A percentile compares a stretch with the other conserved stretches of the same genome.
phyloP scores from a whole-genome alignment of 2,888 invertebrate species.

The Lepidocyrtoides sp. region DNA sequence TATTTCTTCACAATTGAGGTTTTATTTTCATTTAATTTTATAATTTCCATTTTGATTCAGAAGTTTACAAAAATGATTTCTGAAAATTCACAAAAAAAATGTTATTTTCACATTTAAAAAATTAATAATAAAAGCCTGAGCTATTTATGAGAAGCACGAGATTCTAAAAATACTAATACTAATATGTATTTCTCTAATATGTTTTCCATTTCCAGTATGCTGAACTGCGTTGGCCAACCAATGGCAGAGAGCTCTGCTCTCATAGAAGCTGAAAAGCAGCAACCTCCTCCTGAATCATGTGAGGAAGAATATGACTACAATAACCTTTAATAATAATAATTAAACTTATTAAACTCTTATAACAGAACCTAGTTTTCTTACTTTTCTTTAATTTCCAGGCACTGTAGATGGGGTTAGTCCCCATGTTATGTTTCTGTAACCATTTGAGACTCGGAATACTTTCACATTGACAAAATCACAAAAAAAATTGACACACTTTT shows the following conservation, averaged over 20 bases:
- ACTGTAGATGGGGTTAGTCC: conserved; percentile 7
- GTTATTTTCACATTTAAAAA: not conserved
- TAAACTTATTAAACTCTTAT: conserved; percentile 10
- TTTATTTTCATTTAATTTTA: conserved; percentile 41
- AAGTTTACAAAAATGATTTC: not conserved
- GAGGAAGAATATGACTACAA: conserved; percentile 88
- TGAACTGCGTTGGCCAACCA: conserved; percentile 98
- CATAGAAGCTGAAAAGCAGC: conserved; percentile 91
- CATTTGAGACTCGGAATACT: not conserved
- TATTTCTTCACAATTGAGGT: conserved; percentile 49
- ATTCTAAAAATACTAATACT: conserved; percentile 40
- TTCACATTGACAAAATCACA: conserved; percentile 1
- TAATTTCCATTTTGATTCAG: not conserved
- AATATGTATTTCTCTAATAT: conserved; percentile 45
- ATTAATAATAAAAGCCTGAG: conserved; percentile 10
- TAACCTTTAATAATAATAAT: conserved; percentile 80
- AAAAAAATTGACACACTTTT: not conserved
- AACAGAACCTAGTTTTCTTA: conserved; percentile 28
- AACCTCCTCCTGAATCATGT: conserved; percentile 93
- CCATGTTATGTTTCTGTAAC: conserved; percentile 2
- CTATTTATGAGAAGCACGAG: not conserved
- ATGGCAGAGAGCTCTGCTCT: conserved; percentile 92
- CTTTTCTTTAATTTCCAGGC: not conserved
- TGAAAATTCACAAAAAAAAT: no score
- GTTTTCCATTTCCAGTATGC: conserved; percentile 90